phyloP scores from a whole-genome alignment of 1,140 invertebrate species.

The Pantala flavescens region DNA sequence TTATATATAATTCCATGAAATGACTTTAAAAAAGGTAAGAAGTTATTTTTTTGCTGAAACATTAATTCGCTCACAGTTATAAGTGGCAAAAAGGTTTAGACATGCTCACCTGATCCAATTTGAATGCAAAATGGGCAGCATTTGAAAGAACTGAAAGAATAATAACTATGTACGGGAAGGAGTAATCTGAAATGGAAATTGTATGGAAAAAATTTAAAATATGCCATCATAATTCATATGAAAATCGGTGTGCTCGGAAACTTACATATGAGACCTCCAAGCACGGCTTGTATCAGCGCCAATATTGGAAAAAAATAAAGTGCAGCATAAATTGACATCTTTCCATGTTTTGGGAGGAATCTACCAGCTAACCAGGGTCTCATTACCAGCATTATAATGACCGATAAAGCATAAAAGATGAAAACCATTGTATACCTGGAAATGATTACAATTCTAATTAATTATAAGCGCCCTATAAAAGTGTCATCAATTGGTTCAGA shows the following conservation, averaged over 20 bases:
- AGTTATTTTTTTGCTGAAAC: no score
- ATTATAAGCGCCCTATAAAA: not conserved
- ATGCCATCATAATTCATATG: not conserved
- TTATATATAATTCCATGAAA: no score
- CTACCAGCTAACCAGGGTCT: constrained; percentile 57
- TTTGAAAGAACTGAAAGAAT: constrained; percentile 86
- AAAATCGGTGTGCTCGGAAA: constrained; percentile 24
- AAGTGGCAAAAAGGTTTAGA: no score
- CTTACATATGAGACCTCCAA: constrained; percentile 85
- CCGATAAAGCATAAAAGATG: constrained; percentile 77
- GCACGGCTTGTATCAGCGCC: constrained; percentile 75
- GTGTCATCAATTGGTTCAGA: no score
- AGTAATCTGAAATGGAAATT: constrained; percentile 67
- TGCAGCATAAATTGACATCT: constrained; percentile 80
- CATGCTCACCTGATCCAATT: constrained; percentile 61
- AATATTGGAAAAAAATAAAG: constrained; percentile 90
- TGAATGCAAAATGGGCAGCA: constrained; percentile 83
- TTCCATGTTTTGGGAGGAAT: constrained; percentile 53
- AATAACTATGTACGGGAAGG: constrained; percentile 90
- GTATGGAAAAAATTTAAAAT: not conserved
- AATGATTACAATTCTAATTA: constrained; percentile 24
- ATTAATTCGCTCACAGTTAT: no score
- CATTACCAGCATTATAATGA: constrained; percentile 68
- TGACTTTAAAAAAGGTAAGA: no score
- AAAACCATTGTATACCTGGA: constrained; percentile 89